Base-by-base conservation (phyloP, 2,113 vertebrate species). In the Rhadina sibilatrix region DNA sequence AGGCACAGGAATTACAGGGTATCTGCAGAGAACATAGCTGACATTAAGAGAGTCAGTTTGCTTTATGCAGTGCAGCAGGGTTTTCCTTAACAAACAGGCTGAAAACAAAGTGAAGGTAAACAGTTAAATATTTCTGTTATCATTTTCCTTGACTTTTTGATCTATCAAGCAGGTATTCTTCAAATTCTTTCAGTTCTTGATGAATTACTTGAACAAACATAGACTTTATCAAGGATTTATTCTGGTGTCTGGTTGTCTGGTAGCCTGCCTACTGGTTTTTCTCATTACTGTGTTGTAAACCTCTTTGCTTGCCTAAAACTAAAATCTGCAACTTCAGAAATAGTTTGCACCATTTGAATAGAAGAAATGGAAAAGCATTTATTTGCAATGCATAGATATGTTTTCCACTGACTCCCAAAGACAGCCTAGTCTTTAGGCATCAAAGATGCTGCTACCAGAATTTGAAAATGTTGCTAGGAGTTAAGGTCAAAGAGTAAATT, bases 401-500 rank as follows among this genome's bases (percentile, higher is more conserved):
- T 66, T 83, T 91, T 66, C 9, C 50, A 42, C 57, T 59, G 70
- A 47, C 47, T 78, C 18, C 4, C 54, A 17, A 84, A 77, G 79
- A n/a, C 53, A 68, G n/a, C 9, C 1, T 42, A 69, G 52, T 65
- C 69, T 80, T 94, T 10, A 65, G 61, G 68, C 72, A 54, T 77
- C 68, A 21, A 35, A 53, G 80, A 35, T 78, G 52, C 72, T 84
- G 72, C 50, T 78, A 18, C 33, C 31, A 76, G 81, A 68, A 68
- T 68, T 52, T 31, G 42, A 89, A 28, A 56, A 33, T 20, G 78
- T 76, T 94, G 92, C 92, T 93, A 91, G 70, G 85, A 84, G 49
- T 95, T 89, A 66, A 89, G 92, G 74, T 89, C 78, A 89, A 77
- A 83, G 89, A 83, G 54, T 59, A 66, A 75, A 60, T 78, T 91